Conservation (phyloP, 2,888 invertebrate genomes). For the Nephrotoma appendiculata region DNA sequence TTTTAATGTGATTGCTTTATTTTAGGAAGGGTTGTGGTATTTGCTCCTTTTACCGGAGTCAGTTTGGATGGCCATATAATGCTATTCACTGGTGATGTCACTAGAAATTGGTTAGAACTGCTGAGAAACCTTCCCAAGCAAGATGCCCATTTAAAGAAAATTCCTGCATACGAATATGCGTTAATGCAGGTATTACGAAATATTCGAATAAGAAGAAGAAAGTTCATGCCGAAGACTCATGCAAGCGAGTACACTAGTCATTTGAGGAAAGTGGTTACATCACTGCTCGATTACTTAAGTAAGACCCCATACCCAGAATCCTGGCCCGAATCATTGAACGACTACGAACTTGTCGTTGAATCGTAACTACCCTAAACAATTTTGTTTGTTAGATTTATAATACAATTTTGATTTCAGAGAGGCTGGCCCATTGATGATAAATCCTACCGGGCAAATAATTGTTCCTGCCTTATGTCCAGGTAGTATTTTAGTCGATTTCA, state of each 20-base stretch:
- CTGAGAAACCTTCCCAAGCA: conserved; percentile 67
- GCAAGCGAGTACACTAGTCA: conserved; percentile 76
- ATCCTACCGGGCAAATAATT: conserved; percentile 86
- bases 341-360: conserved; percentile 77
- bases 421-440: conserved; percentile 85
- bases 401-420: conserved; percentile 43
- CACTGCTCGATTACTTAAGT: conserved; percentile 61
- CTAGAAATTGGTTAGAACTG: conserved; percentile 81
- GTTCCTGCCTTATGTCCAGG: conserved; percentile 86
- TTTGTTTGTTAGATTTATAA: not conserved
- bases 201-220: conserved; percentile 73
- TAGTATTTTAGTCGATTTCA: conserved; percentile 68
- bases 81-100: conserved; percentile 83
- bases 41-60: conserved; percentile 83
- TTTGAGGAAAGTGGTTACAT: conserved; percentile 68
- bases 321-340: conserved; percentile 57
- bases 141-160: conserved; percentile 53
- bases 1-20: conserved; percentile 1
- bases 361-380: conserved; percentile 44
- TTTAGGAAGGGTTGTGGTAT: conserved; percentile 62
- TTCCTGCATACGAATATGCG: conserved; percentile 73
- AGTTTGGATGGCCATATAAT: conserved; percentile 81
- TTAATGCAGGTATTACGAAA: conserved; percentile 69
- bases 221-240: conserved; percentile 83
- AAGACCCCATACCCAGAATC: conserved; percentile 47